Percentiles rank a stretch among this genome's conserved stretches.
Conservation (phyloP, 2,888 invertebrate genomes). For the Nymphalis urticae region DNA sequence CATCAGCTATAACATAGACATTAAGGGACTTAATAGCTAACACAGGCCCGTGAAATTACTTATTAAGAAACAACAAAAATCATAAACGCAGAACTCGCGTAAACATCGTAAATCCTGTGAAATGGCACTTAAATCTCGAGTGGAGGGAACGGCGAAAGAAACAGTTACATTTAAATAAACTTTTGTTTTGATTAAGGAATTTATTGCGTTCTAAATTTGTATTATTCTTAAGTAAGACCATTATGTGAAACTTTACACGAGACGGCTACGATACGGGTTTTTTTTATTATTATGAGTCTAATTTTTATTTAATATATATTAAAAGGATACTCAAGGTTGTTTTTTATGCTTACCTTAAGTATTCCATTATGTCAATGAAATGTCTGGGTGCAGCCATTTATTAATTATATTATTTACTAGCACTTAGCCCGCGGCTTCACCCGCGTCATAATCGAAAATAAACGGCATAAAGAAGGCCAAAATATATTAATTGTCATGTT, state of each 20-base stretch:
- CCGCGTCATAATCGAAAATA: too few relatives aligned
- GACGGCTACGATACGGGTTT: constrained; percentile 8
- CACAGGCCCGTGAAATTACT: background rate
- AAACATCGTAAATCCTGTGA: constrained; percentile 27
- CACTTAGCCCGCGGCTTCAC: too few relatives aligned
- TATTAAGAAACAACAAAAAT: constrained; percentile 12
- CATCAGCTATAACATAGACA: background rate
- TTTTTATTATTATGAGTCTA: background rate
- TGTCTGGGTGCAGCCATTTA: too few relatives aligned
- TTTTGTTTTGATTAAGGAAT: constrained; percentile 35
- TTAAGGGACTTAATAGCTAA: background rate
- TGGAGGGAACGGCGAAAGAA: constrained; percentile 20
- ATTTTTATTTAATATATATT: too few relatives aligned
- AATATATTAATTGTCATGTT: too few relatives aligned
- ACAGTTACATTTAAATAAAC: constrained; percentile 31
- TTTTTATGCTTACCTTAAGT: too few relatives aligned
- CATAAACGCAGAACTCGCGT: constrained; percentile 18
- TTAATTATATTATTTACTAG: too few relatives aligned
- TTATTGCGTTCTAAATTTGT: constrained; percentile 32
- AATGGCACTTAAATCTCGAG: constrained; percentile 28
- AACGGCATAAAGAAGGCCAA: too few relatives aligned
- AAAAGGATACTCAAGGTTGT: too few relatives aligned
- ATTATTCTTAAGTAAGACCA: constrained; percentile 10
- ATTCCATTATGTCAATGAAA: too few relatives aligned
- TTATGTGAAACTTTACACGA: constrained; percentile 6